Conservation (phyloP, 2,888 invertebrate species). For the Hirtodrosophila alboralis region DNA sequence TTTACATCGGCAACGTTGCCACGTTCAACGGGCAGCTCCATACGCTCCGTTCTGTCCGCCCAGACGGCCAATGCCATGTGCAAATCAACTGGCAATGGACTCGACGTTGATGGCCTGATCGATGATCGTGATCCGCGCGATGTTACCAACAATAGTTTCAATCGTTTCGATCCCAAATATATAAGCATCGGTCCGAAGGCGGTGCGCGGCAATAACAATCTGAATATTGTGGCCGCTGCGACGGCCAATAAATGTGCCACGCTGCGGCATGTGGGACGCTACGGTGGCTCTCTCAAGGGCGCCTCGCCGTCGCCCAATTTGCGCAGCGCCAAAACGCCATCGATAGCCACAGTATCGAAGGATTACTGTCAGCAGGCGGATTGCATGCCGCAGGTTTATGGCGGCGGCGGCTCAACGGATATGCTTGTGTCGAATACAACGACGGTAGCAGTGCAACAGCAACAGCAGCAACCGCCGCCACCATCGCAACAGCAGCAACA, state of each 20-base stretch:
- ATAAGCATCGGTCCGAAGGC: slow-evolving; percentile 84
- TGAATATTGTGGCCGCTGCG: slow-evolving; percentile 80
- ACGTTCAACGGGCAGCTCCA: slow-evolving; percentile 83
- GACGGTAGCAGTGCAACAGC: slow-evolving; percentile 28
- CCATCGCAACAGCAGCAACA: slow-evolving; percentile 27
- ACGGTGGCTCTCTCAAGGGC: slow-evolving; percentile 83
- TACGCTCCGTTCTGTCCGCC: slow-evolving; percentile 81
- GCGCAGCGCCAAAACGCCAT: slow-evolving; percentile 84
- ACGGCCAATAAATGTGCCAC: slow-evolving; percentile 84
- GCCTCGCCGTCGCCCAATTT: slow-evolving; percentile 83
- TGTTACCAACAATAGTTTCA: slow-evolving; percentile 84
- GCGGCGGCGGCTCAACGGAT: slow-evolving; percentile 52
- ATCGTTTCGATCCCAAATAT: slow-evolving; percentile 84
- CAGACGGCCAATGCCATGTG: slow-evolving; percentile 81
- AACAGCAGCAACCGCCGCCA: slow-evolving; percentile 35
- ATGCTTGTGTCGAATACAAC: slow-evolving; percentile 49
- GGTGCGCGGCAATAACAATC: slow-evolving; percentile 82
- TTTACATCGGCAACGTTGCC: slow-evolving; percentile 83
- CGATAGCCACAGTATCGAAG: slow-evolving; percentile 84
- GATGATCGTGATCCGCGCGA: slow-evolving; percentile 84
- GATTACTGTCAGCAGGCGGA: slow-evolving; percentile 83
- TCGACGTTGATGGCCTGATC: slow-evolving; percentile 66
- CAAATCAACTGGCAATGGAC: slow-evolving; percentile 80
- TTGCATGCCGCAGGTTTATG: slow-evolving; percentile 80
- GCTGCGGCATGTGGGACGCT: slow-evolving; percentile 83